phyloP scores from a whole-genome alignment of 2,888 invertebrate genomes.

The Spodoptera picta region DNA sequence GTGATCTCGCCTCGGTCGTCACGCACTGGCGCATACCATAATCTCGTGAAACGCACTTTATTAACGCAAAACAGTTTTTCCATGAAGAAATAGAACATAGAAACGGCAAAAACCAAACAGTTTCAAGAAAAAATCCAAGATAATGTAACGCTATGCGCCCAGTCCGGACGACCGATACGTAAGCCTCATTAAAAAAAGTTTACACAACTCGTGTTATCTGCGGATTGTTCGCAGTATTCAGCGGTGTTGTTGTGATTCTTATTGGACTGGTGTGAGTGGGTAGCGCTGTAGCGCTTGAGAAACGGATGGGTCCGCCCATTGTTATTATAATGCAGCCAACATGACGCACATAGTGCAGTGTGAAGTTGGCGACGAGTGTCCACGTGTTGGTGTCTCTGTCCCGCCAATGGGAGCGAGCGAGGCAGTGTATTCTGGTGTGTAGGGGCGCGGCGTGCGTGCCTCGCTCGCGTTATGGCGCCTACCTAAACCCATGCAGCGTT shows the following conservation, averaged over 20 bases:
- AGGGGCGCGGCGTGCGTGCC: slow-evolving; percentile 49
- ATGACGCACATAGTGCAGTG: slow-evolving; percentile 77
- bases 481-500: slow-evolving; percentile 40
- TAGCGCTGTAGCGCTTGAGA: slow-evolving; percentile 70
- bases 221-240: slow-evolving; percentile 60
- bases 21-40: slow-evolving; percentile 66
- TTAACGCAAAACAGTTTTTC: slow-evolving; percentile 43
- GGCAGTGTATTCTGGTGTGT: slow-evolving; percentile 42
- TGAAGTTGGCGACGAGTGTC: slow-evolving; percentile 72
- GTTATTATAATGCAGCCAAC: slow-evolving; percentile 88
- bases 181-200: slow-evolving; percentile 83
- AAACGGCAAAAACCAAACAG: slow-evolving; percentile 55
- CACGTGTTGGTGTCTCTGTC: slow-evolving; percentile 61
- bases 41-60: slow-evolving; percentile 54
- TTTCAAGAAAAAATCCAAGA: slow-evolving; percentile 62
- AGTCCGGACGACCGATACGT: slow-evolving; percentile 77
- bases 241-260: slow-evolving; percentile 23
- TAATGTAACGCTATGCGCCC: slow-evolving; percentile 71
- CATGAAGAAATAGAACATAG: slow-evolving; percentile 42
- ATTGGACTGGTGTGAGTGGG: not conserved
- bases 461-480: slow-evolving; percentile 37
- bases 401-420: slow-evolving; percentile 58
- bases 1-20: slow-evolving; percentile 72
- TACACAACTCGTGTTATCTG: slow-evolving; percentile 75
- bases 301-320: slow-evolving; percentile 75